Base-by-base conservation (phyloP, 2,113 vertebrate species). In the Brachypteracias leptosomus region DNA sequence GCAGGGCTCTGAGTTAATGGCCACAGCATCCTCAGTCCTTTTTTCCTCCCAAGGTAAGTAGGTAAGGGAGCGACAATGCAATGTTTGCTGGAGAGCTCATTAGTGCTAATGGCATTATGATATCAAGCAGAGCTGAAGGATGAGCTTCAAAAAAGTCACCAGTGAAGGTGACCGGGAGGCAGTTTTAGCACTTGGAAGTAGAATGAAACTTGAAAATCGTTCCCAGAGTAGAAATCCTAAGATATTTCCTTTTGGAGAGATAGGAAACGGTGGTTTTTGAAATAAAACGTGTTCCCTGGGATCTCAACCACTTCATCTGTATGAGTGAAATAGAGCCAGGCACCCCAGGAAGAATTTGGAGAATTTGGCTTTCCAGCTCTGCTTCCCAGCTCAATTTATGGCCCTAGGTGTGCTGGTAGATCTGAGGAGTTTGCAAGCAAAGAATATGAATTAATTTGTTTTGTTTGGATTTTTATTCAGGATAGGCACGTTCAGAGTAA, bases 21-120 rank as follows among this genome's bases (percentile, higher is more conserved):
- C 59, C 70, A 59, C 18, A 67, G 51, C 21, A 54, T 77, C 72
- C 85, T 63, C 74, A 35, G 26, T 72, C 75, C 70, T 92, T 90
- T 94, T 57, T 87, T 90, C 54, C n/a, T 74, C 68, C 18, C 11
- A 6, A 38, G 77, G 33, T 46, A 84, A 65, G 83, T 44, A 94
- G 58, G 77, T 36, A 91, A 94, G 78, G 55, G 44, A 94, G 13
- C 55, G 84, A 51, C 55, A 80, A 66, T 74, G 33, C 72, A 47
- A 18, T 38, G 26, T 52, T 94, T 93, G 80, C 75, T 86, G 78
- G 82, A 86, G 78, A 96, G 59, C 85, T 95, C 95, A 88, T 96
- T 95, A 96, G 35, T 59, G n/a, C 78, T 94, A 84, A 91, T 85
- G 82, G 72, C 21, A 47, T 85, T 80, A 63, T 1, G 24, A 13